Base-by-base conservation (phyloP, 2,113 vertebrate species). In the Indri indri region DNA sequence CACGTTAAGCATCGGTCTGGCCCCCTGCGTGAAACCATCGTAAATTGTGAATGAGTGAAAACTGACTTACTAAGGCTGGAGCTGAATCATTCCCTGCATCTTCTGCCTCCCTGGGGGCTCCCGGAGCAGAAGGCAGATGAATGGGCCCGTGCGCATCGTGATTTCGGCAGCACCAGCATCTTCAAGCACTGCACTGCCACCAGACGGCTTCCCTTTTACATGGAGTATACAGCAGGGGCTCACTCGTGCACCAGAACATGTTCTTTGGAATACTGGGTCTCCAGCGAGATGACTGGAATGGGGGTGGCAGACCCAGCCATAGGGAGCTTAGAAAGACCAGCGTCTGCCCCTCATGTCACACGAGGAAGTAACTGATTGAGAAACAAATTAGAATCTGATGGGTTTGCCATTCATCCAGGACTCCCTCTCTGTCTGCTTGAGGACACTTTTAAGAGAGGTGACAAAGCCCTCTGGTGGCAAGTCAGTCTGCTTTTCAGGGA, bases 401-500 rank as follows among this genome's bases (percentile, higher is more conserved):
- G 66, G 59, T 66, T 59, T 71, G 54, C 76, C 76, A 66, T n/a
- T 25, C 45, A 25, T 34, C 68, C 37, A 40, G 54, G 63, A 40
- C 63, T 71, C 32, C 30, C 8, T 76, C 45, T 83, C 92, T 65
- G 5, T 22, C 91, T 34, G 63, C 34, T 89, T 3, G 16, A 61
- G 17, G 82, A 42, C 47, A 40, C 32, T 81, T 89, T 70, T 25
- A 34, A 61, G 59, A 74, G 70, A 37, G 27, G n/a, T 0, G 25
- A 52, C 20, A 40, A 61, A 66, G 95, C 95, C 93, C 93, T 73
- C 97, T 97, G 84, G 93, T 54, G 95, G 96, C 1, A 0, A 90
- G 32, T 52, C 2, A 0, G 47, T 61, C 11, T 1, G 16, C 25
- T 9, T 57, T 76, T 52, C 57, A 52, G 30, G 20, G 32, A 40